A percentile compares a stretch with the other conserved stretches of the same genome.
Evolutionary conservation across 2,888 invertebrate species (phyloP).

Genomic region (Piscicola geometra): DNA sequence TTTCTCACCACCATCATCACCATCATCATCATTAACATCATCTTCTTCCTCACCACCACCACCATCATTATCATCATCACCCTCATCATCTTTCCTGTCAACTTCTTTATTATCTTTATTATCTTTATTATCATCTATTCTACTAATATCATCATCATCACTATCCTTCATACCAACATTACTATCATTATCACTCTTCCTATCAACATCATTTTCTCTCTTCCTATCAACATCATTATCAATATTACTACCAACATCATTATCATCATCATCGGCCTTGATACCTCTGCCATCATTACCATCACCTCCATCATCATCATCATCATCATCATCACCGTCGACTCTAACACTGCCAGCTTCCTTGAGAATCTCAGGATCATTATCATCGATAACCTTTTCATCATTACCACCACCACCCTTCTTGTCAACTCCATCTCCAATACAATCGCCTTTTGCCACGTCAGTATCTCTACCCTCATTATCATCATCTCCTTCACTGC

Average conservation of each 20-base stretch:
- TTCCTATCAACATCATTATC: neutral
- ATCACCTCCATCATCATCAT: constrained; percentile 12
- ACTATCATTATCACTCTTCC: neutral
- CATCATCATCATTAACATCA: neutral
- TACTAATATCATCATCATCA: too few relatives aligned
- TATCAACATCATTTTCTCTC: neutral
- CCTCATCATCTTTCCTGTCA: neutral
- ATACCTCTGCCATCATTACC: neutral
- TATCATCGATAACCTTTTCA: neutral
- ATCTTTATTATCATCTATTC: too few relatives aligned
- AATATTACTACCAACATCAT: neutral
- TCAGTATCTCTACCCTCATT: neutral
- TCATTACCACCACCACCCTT: neutral
- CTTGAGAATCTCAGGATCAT: neutral
- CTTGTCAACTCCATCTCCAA: neutral
- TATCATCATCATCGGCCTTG: neutral
- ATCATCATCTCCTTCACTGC: too few relatives aligned
- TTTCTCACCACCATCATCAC: neutral
- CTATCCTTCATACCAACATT: too few relatives aligned
- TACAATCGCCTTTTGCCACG: neutral
- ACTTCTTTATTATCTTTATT: too few relatives aligned
- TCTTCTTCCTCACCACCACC: neutral
- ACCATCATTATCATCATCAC: constrained; percentile 9
- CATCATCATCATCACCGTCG: neutral
- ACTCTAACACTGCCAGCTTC: too few relatives aligned